Evolutionary conservation across 2,113 vertebrate genomes (phyloP), one percentile per base, ranked within the genome.

Genomic region (Jaculus jaculus): DNA sequence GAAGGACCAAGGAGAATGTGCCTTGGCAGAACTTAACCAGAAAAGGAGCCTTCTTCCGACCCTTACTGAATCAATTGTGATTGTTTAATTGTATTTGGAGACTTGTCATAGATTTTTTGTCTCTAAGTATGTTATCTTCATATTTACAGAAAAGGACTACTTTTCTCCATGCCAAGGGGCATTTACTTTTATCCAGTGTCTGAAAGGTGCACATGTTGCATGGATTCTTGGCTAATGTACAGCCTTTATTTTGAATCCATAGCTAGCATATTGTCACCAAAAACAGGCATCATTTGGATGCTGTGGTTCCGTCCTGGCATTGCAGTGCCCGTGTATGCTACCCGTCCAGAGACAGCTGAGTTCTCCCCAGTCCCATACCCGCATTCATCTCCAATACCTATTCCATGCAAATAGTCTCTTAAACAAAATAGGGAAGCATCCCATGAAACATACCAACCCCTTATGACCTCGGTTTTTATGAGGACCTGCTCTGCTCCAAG

Each of bases 1-100:
- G 54, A 68, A 85, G 66, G 66, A 83, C 88, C 21, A 80, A 90
- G 94, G 87, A 93, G 54, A 93, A 88, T 51, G 85, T 88, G 92
- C 88, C 93, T 96, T 90, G 93, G 94, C 71, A 84, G 84, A 84
- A 85, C 9, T 79, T 66, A 87, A 66, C 82, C 34, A 58, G 82
- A 79, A 92, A 75, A 24, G 79, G 28, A 84, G 63, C 7, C 32
- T n/a, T 94, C 87, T 95, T 87, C 51, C 51, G 87, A 60, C 21
- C 17, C 37, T 87, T 37, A 58, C 2, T 16, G 68, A 89, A 28
- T 66, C 51, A 65, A 21, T 66, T 82, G 66, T 80, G 66, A 85
- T 84, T 81, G 86, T 92, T 92, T 66, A 86, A 84, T 91, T 28
- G 39, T 83, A 39, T 87, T 91, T 65, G 47, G 32, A 78, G 37